phyloP scores from a whole-genome alignment of 2,888 invertebrate genomes.

The Lepidonotus clava region DNA sequence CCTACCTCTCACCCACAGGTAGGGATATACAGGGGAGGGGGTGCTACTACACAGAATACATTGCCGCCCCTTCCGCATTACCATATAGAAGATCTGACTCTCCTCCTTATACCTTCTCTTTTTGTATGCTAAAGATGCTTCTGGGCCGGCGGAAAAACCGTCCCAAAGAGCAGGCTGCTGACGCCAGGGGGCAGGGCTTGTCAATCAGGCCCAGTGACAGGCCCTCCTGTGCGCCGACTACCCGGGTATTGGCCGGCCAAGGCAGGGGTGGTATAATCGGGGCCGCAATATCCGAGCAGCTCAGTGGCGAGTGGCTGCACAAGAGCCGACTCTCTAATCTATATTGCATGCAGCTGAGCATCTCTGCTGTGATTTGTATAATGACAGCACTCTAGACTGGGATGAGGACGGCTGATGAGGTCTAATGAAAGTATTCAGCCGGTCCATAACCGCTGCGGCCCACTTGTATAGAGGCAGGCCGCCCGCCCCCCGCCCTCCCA shows the following conservation, averaged over 20 bases:
- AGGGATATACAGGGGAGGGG: too few relatives aligned
- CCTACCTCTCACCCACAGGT: too few relatives aligned
- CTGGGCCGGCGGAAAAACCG: too few relatives aligned
- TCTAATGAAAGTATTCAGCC: slow-evolving; percentile 11
- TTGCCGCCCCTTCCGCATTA: too few relatives aligned
- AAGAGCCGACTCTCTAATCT: slow-evolving; percentile 1
- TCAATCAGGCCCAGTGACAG: too few relatives aligned
- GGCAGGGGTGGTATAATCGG: background rate
- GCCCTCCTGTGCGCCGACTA: background rate
- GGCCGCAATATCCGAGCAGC: background rate
- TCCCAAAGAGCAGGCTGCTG: too few relatives aligned
- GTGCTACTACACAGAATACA: too few relatives aligned
- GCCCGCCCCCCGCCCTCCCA: background rate
- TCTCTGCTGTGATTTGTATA: slow-evolving; percentile 19
- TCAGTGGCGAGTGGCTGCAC: background rate
- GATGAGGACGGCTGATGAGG: background rate
- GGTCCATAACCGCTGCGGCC: background rate
- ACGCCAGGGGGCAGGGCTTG: too few relatives aligned
- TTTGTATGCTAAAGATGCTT: too few relatives aligned
- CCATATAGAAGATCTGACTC: too few relatives aligned
- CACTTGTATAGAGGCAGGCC: background rate
- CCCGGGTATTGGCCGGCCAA: background rate
- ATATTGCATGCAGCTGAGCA: slow-evolving; percentile 7
- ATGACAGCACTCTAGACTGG: slow-evolving; percentile 9
- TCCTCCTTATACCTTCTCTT: too few relatives aligned